These are phyloP conservation scores for Druon quercuslanigerum DNA, from an alignment of 1,140 invertebrate species.

Conservation along the genomic window DNA sequence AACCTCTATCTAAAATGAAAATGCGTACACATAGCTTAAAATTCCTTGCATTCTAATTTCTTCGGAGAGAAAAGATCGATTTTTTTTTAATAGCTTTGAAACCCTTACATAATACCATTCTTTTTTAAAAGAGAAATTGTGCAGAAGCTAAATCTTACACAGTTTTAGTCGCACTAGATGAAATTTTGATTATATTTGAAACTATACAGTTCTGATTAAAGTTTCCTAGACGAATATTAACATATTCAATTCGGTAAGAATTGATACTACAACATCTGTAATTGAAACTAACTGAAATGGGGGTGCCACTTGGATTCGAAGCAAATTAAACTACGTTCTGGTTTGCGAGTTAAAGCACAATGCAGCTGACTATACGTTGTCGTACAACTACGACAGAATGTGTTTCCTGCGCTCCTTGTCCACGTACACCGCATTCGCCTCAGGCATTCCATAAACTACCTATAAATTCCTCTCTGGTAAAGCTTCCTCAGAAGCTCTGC, in stretches of 20 bases:
- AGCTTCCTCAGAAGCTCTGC: slow-evolving; percentile 17
- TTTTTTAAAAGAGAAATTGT: no score
- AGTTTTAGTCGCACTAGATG: no score
- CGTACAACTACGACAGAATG: slow-evolving; percentile 7
- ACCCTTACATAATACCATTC: no score
- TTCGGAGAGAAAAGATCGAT: no score
- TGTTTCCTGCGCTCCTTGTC: slow-evolving; percentile 25
- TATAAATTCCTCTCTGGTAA: slow-evolving; percentile 20
- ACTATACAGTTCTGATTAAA: no score
- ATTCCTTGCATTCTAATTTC: no score
- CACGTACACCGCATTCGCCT: slow-evolving; percentile 27
- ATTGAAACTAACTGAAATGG: slow-evolving; percentile 27
- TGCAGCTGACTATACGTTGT: slow-evolving; percentile 12
- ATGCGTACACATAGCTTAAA: no score
- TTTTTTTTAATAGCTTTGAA: no score
- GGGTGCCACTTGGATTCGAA: slow-evolving; percentile 22
- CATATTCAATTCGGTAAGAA: not conserved
- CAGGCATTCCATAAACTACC: slow-evolving; percentile 29
- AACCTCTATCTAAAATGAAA: no score
- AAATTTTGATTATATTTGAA: no score
- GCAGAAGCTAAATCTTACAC: no score
- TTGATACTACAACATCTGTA: slow-evolving; percentile 23
- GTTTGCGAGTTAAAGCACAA: slow-evolving; percentile 20
- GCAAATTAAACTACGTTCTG: slow-evolving; percentile 28
- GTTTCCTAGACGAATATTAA: not conserved